phyloP scores from a whole-genome alignment of 2,113 vertebrate species.

The Shinisaurus crocodilurus region DNA sequence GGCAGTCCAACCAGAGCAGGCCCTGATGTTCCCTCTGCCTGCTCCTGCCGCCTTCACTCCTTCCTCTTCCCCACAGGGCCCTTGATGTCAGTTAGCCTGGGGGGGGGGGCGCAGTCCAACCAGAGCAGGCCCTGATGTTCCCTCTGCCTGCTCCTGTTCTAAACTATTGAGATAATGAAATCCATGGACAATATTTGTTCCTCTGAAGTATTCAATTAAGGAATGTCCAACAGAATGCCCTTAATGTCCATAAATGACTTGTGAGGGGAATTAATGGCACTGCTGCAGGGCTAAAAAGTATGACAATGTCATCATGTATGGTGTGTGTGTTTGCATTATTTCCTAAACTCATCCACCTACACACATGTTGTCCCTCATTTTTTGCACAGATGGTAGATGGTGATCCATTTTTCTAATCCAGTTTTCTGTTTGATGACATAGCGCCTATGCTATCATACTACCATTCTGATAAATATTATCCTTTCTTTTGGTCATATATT shows the following conservation, averaged over 20 bases:
- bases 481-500: slow-evolving; percentile 12
- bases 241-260: background rate
- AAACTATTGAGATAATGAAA: background rate
- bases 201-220: background rate
- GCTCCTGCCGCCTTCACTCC: too few species aligned
- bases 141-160: too few species aligned
- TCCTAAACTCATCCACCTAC: rapidly evolving
- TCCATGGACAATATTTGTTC: background rate
- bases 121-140: too few species aligned
- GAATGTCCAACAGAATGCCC: background rate
- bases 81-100: too few species aligned
- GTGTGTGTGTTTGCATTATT: background rate
- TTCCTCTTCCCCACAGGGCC: too few species aligned
- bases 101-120: too few species aligned
- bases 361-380: background rate
- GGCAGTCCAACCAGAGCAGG: too few species aligned
- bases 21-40: too few species aligned
- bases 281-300: background rate
- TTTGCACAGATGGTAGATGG: background rate
- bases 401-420: background rate
- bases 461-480: background rate
- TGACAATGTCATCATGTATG: background rate
- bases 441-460: background rate
- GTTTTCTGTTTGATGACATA: background rate
- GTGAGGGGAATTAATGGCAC: background rate